phyloP scores from a whole-genome alignment of 37 sponge, comb jelly and placozoan genomes.

The Agelas oroides region DNA sequence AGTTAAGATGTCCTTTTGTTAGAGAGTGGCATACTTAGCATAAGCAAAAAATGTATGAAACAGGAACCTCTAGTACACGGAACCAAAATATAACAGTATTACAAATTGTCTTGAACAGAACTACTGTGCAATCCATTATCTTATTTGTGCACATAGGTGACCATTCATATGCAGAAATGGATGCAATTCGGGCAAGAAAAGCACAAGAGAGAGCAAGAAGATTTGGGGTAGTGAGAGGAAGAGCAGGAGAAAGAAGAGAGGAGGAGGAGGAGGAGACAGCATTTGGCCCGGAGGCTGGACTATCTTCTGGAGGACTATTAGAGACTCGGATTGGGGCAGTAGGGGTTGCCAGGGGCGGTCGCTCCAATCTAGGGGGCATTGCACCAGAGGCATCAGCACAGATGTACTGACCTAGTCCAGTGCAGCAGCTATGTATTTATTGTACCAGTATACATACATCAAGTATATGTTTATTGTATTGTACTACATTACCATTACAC shows the following conservation, averaged over 20 bases:
- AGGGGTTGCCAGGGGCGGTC: neutral
- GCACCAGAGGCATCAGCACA: constrained; percentile 30
- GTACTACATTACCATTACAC: too few species aligned
- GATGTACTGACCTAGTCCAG: constrained; percentile 7
- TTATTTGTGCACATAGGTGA: constrained; percentile 30
- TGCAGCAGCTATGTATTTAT: too few species aligned
- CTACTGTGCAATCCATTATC: too few species aligned
- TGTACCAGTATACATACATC: too few species aligned
- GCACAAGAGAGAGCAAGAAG: constrained; percentile 38
- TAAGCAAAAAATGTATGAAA: too few species aligned
- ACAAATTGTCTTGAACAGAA: too few species aligned
- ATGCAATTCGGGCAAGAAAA: constrained; percentile 44
- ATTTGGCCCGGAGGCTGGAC: constrained; percentile 14
- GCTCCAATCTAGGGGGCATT: too few species aligned
- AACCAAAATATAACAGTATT: too few species aligned
- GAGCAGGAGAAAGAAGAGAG: neutral
- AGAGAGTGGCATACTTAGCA: too few species aligned
- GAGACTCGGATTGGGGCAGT: constrained; percentile 45
- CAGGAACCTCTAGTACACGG: too few species aligned
- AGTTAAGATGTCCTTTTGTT: too few species aligned
- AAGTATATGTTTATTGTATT: too few species aligned
- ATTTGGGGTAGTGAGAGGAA: neutral
- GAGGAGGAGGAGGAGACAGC: neutral
- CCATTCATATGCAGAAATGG: constrained; percentile 48
- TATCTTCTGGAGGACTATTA: constrained; percentile 36